Percentiles rank a stretch among this genome's conserved stretches.
phyloP scores from a whole-genome alignment of 2,113 vertebrate species.

The Mesoclemmys tuberculata region DNA sequence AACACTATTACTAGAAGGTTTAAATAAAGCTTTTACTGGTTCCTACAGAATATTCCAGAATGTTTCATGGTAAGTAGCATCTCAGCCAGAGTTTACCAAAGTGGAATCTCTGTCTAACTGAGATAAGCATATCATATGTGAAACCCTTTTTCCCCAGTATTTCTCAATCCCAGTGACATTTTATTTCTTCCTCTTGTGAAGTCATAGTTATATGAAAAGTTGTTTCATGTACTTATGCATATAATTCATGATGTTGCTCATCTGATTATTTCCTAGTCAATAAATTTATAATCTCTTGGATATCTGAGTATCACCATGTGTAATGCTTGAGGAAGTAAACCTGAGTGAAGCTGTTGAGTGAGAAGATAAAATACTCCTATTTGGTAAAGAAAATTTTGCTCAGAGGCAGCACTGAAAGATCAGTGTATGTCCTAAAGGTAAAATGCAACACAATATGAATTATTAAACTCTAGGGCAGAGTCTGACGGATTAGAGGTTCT shows the following conservation, averaged over 20 bases:
- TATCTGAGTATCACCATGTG: background rate
- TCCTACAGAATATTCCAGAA: background rate
- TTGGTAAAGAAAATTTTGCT: slow-evolving; percentile 15
- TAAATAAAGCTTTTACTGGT: slow-evolving; percentile 13
- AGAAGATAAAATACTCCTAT: slow-evolving; percentile 12
- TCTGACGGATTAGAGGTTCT: background rate
- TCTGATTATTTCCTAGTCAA: slow-evolving; percentile 31
- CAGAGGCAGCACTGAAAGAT: background rate
- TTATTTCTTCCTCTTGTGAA: background rate
- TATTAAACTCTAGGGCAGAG: background rate
- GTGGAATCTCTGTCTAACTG: background rate
- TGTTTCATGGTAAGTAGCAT: background rate
- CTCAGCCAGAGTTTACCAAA: background rate
- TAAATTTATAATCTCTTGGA: slow-evolving; percentile 5
- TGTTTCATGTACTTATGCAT: background rate
- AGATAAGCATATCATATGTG: background rate
- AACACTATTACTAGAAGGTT: background rate
- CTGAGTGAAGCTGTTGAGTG: background rate
- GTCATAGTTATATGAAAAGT: background rate
- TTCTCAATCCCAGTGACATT: background rate
- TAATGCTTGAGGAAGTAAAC: slow-evolving; percentile 30
- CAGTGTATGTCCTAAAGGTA: slow-evolving; percentile 30
- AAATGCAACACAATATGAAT: background rate
- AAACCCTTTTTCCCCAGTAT: background rate
- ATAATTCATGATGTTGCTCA: background rate